Percentiles rank a stretch among this genome's conserved stretches.
Evolutionary conservation across 1,140 invertebrate genomes (phyloP).

Genomic region (Drosophila sucinea): DNA sequence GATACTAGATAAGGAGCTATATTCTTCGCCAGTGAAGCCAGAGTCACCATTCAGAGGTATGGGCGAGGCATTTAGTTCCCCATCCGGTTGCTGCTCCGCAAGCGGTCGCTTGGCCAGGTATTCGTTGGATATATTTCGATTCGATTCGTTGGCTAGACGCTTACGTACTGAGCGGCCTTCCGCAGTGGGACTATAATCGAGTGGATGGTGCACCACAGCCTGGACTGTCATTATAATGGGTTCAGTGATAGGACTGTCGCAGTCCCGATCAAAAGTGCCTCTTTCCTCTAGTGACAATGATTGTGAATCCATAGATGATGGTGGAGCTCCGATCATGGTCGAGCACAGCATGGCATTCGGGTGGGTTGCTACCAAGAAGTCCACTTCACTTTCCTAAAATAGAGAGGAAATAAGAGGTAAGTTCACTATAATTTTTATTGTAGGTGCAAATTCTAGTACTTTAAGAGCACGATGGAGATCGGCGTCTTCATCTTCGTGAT

Average conservation of each 20-base stretch:
- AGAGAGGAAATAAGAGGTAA: background rate
- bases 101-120: background rate
- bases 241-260: constrained; percentile 37
- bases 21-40: constrained; percentile 47
- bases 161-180: background rate
- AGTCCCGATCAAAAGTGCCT: constrained; percentile 4
- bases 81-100: background rate
- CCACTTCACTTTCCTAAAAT: background rate
- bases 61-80: constrained; percentile 37
- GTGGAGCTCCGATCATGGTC: background rate
- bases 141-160: background rate
- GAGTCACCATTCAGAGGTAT: constrained; percentile 43
- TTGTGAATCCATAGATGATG: background rate
- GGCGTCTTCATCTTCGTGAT: background rate
- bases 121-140: background rate
- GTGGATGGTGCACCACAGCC: constrained; percentile 61
- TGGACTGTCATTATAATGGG: constrained; percentile 33
- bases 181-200: constrained; percentile 54
- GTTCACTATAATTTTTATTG: background rate
- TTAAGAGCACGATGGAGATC: constrained; percentile 31
- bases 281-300: background rate
- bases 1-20: constrained; percentile 38
- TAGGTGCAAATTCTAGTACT: constrained; percentile 13
- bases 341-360: background rate
- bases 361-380: background rate